These are phyloP conservation scores for Melanerpes aurifrons DNA, from an alignment of 2,113 vertebrate genomes.

Conservation along the genomic window DNA sequence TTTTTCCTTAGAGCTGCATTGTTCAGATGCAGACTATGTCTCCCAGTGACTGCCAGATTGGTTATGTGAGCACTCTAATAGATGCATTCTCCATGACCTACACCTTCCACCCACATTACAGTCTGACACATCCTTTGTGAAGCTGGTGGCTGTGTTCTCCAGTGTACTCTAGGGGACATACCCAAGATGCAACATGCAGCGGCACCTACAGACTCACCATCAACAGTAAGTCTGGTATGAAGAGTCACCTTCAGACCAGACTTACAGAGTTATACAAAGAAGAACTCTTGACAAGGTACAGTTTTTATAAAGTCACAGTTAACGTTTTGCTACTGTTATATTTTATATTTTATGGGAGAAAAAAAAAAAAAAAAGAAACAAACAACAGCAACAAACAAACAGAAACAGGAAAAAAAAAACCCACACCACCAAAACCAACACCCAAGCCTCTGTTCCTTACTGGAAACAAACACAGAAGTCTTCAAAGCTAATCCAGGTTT, in stretches of 20 bases:
- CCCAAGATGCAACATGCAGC: background rate
- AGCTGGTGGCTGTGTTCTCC: background rate
- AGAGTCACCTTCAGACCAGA: background rate
- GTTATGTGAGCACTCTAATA: background rate
- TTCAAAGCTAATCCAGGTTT: slow-evolving; percentile 89
- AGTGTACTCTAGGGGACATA: background rate
- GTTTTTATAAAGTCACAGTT: background rate
- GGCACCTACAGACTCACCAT: background rate
- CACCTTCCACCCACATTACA: background rate
- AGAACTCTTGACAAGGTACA: background rate
- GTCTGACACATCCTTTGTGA: background rate
- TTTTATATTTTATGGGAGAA: background rate
- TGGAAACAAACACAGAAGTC: slow-evolving; percentile 91
- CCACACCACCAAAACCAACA: background rate
- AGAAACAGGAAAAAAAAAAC: background rate
- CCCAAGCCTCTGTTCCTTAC: slow-evolving; percentile 73
- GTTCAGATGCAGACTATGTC: background rate
- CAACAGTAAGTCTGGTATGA: background rate
- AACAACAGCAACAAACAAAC: too few relatives aligned
- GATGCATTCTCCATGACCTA: fast-evolving
- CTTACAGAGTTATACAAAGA: background rate
- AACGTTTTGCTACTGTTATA: background rate
- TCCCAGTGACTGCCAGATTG: fast-evolving
- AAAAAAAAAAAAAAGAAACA: too few relatives aligned
- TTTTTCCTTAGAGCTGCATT: background rate